Percentiles rank a stretch among this genome's conserved stretches.
Conservation (phyloP, 2,888 invertebrate genomes). For the Lymantria monacha region DNA sequence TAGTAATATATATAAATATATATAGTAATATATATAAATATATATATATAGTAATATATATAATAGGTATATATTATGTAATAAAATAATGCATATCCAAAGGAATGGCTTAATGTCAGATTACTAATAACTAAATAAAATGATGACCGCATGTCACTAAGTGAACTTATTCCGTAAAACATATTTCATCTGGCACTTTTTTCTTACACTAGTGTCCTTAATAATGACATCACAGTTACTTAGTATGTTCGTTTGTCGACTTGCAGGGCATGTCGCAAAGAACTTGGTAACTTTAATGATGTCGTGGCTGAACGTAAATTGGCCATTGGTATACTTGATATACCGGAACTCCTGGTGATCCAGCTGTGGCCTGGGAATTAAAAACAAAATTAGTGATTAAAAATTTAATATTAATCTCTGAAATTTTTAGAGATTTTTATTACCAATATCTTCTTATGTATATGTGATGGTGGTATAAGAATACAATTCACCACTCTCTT, state of each 20-base stretch:
- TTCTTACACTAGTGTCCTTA: conserved; percentile 53
- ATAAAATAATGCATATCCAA: background rate
- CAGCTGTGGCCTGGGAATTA: conserved; percentile 54
- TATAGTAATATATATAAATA: background rate
- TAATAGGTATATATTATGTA: background rate
- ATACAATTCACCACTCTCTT: no score
- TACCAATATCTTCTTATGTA: no score
- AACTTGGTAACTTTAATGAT: conserved; percentile 46
- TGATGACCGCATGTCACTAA: background rate
- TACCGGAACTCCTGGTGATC: conserved; percentile 36
- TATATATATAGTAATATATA: background rate
- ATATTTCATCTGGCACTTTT: conserved; percentile 69
- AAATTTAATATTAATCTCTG: background rate
- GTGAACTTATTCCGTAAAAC: conserved; percentile 12
- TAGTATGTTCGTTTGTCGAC: conserved; percentile 22
- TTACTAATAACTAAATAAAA: background rate
- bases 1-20: background rate
- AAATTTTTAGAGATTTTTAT: background rate
- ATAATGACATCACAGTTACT: conserved; percentile 59
- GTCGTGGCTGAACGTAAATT: conserved; percentile 56
- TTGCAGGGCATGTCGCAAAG: conserved; percentile 26
- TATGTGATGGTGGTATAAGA: no score
- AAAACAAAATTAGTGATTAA: conserved; percentile 7
- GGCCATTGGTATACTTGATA: conserved; percentile 71
- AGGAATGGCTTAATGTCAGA: background rate